phyloP scores from a whole-genome alignment of 1,140 invertebrate species.

The Thaumetopoea pityocampa region DNA sequence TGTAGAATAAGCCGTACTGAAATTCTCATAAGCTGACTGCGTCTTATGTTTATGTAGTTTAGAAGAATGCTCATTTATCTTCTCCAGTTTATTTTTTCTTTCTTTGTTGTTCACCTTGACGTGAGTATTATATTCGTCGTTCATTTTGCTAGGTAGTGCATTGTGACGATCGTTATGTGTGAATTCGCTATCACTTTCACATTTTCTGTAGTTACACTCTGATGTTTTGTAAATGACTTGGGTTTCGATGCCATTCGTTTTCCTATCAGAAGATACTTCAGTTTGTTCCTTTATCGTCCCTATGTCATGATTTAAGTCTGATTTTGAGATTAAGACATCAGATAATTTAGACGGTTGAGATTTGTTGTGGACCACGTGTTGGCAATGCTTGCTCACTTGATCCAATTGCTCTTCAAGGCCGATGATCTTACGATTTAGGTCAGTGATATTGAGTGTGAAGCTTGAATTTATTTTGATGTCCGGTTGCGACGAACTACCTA shows the following conservation, averaged over 20 bases:
- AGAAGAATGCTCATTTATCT: constrained; percentile 8
- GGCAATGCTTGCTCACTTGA: constrained; percentile 45
- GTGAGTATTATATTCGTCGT: background rate
- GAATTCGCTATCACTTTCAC: constrained; percentile 29
- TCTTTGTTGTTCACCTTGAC: constrained; percentile 18
- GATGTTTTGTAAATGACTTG: constrained; percentile 41
- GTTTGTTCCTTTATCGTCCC: constrained; percentile 17
- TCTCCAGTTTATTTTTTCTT: constrained; percentile 25
- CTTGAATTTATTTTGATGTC: constrained; percentile 49
- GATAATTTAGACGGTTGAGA: no score
- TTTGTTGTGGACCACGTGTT: no score
- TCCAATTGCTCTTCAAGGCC: constrained; percentile 48
- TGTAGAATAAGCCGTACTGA: constrained; percentile 21
- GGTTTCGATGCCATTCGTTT: constrained; percentile 28
- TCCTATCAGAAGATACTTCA: constrained; percentile 17
- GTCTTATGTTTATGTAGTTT: constrained; percentile 27
- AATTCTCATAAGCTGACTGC: constrained; percentile 16
- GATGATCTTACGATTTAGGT: constrained; percentile 51
- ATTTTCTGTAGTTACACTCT: constrained; percentile 26
- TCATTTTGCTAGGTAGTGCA: constrained; percentile 1
- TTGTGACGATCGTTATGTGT: constrained; percentile 9
- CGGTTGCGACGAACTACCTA: constrained; percentile 46
- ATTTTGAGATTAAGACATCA: constrained; percentile 1
- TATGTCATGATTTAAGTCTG: constrained; percentile 3
- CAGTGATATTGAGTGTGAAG: constrained; percentile 42